Conservation (phyloP, 1,140 invertebrate species). For the Heliconius congener region DNA sequence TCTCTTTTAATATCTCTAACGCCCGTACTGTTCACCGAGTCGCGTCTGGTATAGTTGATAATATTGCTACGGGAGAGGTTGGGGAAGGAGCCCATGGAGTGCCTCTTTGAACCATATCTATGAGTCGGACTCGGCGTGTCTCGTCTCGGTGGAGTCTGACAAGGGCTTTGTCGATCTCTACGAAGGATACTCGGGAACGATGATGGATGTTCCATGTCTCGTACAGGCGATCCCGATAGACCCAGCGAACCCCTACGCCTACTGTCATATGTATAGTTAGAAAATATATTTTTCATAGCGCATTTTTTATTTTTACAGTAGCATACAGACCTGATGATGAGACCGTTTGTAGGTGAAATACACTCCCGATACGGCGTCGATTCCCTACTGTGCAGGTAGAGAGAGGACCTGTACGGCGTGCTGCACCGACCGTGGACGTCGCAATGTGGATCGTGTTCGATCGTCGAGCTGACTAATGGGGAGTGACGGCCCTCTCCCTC, state of each 20-base stretch:
- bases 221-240: constrained; percentile 80
- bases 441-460: constrained; percentile 84
- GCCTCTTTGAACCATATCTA: constrained; percentile 69
- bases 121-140: constrained; percentile 79
- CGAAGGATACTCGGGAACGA: constrained; percentile 85
- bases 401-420: constrained; percentile 72
- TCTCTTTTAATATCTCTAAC: constrained; percentile 78
- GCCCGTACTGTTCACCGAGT: constrained; percentile 58
- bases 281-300: constrained; percentile 24
- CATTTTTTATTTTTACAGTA: constrained; percentile 16
- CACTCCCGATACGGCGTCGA: constrained; percentile 81
- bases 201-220: constrained; percentile 85
- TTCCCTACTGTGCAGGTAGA: constrained; percentile 72
- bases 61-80: constrained; percentile 65
- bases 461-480: constrained; percentile 78
- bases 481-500: constrained; percentile 76
- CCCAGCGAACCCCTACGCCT: constrained; percentile 83
- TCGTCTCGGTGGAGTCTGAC: constrained; percentile 82
- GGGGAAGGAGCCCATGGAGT: constrained; percentile 75
- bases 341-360: constrained; percentile 74
- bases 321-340: constrained; percentile 70
- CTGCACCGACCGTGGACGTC: constrained; percentile 86
- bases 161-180: constrained; percentile 81
- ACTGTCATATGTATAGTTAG: constrained; percentile 55
- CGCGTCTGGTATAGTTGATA: constrained; percentile 65